Evolutionary conservation across 2,113 vertebrate species (phyloP), one percentile per base, ranked within the genome.

Genomic region (Oreochromis aureus): DNA sequence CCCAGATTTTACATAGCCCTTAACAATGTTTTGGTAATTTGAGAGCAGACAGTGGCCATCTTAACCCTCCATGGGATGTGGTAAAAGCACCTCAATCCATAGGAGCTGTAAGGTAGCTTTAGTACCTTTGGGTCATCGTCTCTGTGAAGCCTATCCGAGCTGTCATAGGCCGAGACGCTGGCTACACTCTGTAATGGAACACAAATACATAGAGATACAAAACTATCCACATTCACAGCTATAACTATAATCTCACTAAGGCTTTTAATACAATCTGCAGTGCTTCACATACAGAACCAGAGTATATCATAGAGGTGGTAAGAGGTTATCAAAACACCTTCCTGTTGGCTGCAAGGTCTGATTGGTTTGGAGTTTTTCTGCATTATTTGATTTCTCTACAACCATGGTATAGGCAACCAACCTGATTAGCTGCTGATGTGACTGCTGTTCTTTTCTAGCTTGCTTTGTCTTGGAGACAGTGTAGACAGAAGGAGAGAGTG

Each of bases 341-440:
- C 7, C 18, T 53, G 86, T 71, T 59, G 16, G 44, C n/a, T 51
- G 6, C 30, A 27, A 56, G 27, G 53, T 61, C 41, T 80, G 7
- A 53, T 13, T 87, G 59, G 82, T 73, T n/a, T 15, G 10, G 32
- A 0, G 0, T 0, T 0, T 22, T 61, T 61, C 32, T 32, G 8
- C 36, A 44, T 69, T 41, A 44, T 44, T 48, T 30, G 44, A 32
- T 78, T 51, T 19, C 44, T 78, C 16, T 46, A 51, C 73, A 78
- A 11, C 71, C 24, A 10, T 73, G 69, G 41, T 48, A 48, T 46
- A 22, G 27, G 27, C 9, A 36, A 66, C 58, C 39, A 54, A 71
- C 48, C 63, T 56, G 36, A 41, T 71, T 27, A n/a, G 5, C 44
- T 51, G 44, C 15, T 51, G 44, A 78, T 78, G 71, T 78, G 27